Conservation (phyloP, 2,888 invertebrate species). For the Torymus texanus region DNA sequence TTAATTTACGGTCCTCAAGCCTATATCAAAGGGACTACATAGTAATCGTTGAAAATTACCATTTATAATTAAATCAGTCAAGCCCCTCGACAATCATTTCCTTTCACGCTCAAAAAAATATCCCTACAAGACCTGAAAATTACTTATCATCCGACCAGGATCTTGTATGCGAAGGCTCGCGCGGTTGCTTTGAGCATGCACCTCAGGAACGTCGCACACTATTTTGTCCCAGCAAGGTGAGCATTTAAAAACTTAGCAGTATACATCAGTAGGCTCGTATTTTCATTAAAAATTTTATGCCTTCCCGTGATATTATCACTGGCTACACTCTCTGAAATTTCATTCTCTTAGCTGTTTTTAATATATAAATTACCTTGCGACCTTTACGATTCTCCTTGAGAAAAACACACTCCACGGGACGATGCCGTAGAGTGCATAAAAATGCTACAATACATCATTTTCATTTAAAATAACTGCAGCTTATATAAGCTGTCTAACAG, state of each 20-base stretch:
- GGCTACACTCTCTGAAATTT: not conserved
- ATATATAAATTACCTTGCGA: too few relatives aligned
- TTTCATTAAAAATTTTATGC: not conserved
- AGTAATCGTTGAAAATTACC: slow-evolving; percentile 28
- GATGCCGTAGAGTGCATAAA: too few relatives aligned
- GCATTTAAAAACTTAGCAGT: not conserved
- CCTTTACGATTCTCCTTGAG: too few relatives aligned
- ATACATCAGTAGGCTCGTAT: not conserved
- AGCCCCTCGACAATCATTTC: slow-evolving; percentile 18
- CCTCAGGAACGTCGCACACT: not conserved
- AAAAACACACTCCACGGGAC: too few relatives aligned
- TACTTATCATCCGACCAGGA: slow-evolving; percentile 14
- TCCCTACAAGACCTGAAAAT: slow-evolving; percentile 21
- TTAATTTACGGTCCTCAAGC: not conserved
- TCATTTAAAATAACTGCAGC: too few relatives aligned
- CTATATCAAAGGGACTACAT: not conserved
- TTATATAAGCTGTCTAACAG: too few relatives aligned
- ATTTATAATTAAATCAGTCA: slow-evolving; percentile 41
- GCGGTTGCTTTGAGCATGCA: not conserved
- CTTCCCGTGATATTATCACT: not conserved
- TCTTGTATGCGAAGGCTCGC: slow-evolving; percentile 9
- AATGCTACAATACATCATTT: too few relatives aligned
- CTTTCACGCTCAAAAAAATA: slow-evolving; percentile 21
- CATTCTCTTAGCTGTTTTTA: too few relatives aligned
- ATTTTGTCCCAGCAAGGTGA: not conserved